phyloP scores from a whole-genome alignment of 2,113 vertebrate species.

The Glaucomys volans region DNA sequence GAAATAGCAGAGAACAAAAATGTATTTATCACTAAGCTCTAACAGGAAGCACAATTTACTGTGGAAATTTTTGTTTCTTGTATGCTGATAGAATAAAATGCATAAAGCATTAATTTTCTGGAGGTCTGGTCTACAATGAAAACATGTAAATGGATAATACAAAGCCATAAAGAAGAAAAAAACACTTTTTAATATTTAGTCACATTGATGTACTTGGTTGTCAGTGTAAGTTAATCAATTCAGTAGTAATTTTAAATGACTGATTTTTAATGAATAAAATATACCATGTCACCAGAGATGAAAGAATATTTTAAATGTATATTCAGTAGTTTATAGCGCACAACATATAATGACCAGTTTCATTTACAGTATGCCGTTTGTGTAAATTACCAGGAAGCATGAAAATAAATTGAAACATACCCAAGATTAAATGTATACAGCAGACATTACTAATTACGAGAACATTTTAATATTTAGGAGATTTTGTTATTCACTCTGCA shows the following conservation, averaged over 20 bases:
- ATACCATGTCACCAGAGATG: background rate
- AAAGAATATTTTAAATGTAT: constrained; percentile 16
- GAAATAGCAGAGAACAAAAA: constrained; percentile 45
- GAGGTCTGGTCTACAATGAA: constrained; percentile 58
- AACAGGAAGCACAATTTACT: constrained; percentile 66
- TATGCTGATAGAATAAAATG: constrained; percentile 59
- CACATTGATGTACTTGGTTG: background rate
- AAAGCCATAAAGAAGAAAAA: background rate
- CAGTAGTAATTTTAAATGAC: constrained; percentile 31
- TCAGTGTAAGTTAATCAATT: constrained; percentile 45
- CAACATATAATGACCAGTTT: background rate
- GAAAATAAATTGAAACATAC: constrained; percentile 45
- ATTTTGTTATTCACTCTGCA: constrained; percentile 40
- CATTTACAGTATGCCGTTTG: constrained; percentile 38
- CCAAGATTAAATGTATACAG: constrained; percentile 32
- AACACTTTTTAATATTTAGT: background rate
- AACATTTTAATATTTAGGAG: constrained; percentile 61
- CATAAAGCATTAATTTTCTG: constrained; percentile 72
- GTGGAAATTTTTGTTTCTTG: constrained; percentile 58
- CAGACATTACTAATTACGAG: constrained; percentile 41
- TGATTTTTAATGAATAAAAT: constrained; percentile 52
- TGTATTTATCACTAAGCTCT: constrained; percentile 65
- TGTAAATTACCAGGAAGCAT: constrained; percentile 60
- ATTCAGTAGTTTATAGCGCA: background rate
- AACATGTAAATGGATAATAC: constrained; percentile 32